phyloP scores from a whole-genome alignment of 2,797 vertebrate genomes.

The Chaunax sp. region DNA sequence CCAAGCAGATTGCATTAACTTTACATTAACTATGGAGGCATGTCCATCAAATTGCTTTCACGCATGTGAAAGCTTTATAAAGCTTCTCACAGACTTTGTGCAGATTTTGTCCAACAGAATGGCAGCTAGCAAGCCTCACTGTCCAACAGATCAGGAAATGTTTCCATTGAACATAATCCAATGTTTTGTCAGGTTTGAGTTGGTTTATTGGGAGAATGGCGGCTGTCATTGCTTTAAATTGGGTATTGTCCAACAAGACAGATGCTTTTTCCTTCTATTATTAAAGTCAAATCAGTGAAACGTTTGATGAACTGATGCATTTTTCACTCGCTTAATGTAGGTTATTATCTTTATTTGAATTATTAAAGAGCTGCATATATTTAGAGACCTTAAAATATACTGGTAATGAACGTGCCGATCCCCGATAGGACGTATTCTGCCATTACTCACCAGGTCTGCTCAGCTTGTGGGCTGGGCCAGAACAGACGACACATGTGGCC shows the following conservation, averaged over 20 bases:
- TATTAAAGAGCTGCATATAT: no score
- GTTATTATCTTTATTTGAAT: no score
- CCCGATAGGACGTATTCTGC: not conserved
- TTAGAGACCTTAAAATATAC: not conserved
- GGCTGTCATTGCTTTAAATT: conserved; percentile 4
- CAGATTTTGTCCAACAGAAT: not conserved
- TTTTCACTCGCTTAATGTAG: not conserved
- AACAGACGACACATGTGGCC: conserved; percentile 86
- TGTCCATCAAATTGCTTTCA: no score
- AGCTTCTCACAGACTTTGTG: not conserved
- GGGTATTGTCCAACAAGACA: no score
- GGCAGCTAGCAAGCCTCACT: not conserved
- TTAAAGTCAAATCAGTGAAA: not conserved
- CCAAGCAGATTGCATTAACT: no score
- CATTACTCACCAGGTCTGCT: conserved; percentile 88
- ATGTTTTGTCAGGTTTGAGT: no score
- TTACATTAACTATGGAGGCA: no score
- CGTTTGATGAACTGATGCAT: no score
- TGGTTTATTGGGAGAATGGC: no score
- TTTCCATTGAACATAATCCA: no score
- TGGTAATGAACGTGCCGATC: not conserved
- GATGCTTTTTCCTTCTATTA: not conserved
- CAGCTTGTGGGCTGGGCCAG: conserved; percentile 85
- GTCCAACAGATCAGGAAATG: no score
- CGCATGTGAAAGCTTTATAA: not conserved